Base-by-base conservation (phyloP, 2,888 invertebrate genomes). In the Apodemia mormo region DNA sequence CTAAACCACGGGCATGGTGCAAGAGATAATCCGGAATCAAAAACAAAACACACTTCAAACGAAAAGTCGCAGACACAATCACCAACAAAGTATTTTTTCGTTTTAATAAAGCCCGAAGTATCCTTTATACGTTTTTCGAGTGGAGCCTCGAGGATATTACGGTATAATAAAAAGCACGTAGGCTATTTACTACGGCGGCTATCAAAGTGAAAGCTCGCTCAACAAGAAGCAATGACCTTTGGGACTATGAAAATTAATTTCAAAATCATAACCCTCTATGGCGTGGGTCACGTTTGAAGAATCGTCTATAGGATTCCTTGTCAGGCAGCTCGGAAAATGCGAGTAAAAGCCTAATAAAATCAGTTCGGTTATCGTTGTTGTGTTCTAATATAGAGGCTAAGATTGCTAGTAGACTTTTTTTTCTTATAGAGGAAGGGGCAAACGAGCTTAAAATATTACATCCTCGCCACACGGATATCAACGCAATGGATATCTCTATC, bases 181-280 rank as follows among this genome's bases (percentile, higher is more conserved):
- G 61, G 7, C 61, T 33, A 61, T 61, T 61, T 33, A 14, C 33
- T 33, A 14, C 61, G 61, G 61, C 61, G 61, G 12, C 61, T 12
- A 6, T 30, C 61, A 61, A 33, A 61, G 61, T 14, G 7, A 52
- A 61, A 61, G 61, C 61, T 14, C 33, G 33, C 33, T 33, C 33
- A 61, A 30, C 33, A 61, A 33, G 33, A 61, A 61, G 61, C 61
- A 61, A 61, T 61, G 61, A 30, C 61, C 61, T 61, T 61, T 61
- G 61, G 6, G 12, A 61, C 33, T 61, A 61, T 33, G 61, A 61
- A 52, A n/a, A 52, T 52, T 52, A 52, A 10, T 14, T 49, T 9
- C 49, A 14, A 49, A 49, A 14, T 14, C 49, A 14, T 5, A 49
- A 5, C 49, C 49, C 10, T 45, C 45, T 45, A 12, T 45, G 5